phyloP scores from a whole-genome alignment of 1,140 invertebrate species.

The Drosophila melanogaster region Release_6_plus_ISO1_MT NT_033779.5:11021501-11022000 shows the following conservation, averaged over 20 bases:
- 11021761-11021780: too few species aligned
- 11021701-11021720: not conserved
- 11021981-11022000: conserved; percentile 31
- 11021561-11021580: conserved; percentile 49
- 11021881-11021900: too few species aligned
- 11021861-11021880: too few species aligned
- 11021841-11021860: too few species aligned
- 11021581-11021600: conserved; percentile 70
- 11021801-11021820: too few species aligned
- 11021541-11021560: conserved; percentile 39
- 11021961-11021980: too few species aligned
- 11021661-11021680: conserved; percentile 55
- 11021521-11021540: conserved; percentile 25
- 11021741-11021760: not conserved
- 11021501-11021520: conserved; percentile 38
- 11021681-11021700: not conserved
- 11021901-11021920: too few species aligned
- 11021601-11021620: conserved; percentile 64
- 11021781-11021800: too few species aligned
- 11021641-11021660: conserved; percentile 42
- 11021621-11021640: conserved; percentile 77
- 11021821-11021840: too few species aligned
- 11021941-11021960: too few species aligned
- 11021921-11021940: too few species aligned
- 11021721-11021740: not conserved